These are phyloP conservation scores for Rhabdomys dilectus DNA, from an alignment of 2,113 vertebrate species.

Conservation along the genomic window DNA sequence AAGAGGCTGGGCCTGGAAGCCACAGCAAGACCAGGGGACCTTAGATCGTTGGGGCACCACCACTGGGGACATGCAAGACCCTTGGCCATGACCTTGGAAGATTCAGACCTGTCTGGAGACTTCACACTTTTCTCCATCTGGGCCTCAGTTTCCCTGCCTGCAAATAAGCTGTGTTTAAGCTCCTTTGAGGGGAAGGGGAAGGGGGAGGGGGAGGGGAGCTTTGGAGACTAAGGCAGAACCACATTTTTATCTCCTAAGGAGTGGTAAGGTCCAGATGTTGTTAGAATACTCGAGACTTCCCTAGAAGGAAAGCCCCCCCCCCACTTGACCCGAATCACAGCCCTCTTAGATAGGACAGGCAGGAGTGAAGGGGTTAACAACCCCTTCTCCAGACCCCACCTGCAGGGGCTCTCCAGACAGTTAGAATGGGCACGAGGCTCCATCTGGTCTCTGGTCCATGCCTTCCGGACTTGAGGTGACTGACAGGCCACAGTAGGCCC, in stretches of 20 bases:
- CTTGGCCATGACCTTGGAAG: not conserved
- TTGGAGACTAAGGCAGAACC: not conserved
- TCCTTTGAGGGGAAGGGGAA: not conserved
- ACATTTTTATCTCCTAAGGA: not conserved
- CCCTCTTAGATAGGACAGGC: not conserved
- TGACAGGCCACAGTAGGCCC: constrained; percentile 48
- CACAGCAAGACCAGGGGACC: too few relatives aligned
- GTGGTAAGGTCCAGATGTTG: not conserved
- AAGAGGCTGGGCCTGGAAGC: not conserved
- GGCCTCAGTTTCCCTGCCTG: constrained; percentile 23
- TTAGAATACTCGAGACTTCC: not conserved
- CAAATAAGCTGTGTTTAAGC: not conserved
- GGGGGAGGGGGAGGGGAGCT: too few relatives aligned
- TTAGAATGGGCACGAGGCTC: not conserved
- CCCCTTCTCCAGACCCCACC: not conserved
- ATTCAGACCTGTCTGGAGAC: not conserved
- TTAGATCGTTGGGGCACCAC: not conserved
- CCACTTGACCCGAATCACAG: not conserved
- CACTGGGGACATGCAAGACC: not conserved
- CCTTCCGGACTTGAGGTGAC: constrained; percentile 50
- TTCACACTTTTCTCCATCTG: not conserved
- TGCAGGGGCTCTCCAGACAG: not conserved
- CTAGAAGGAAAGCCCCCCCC: not conserved
- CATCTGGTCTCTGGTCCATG: constrained; percentile 56
- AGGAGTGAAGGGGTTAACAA: constrained; percentile 68